Conservation (phyloP, 2,888 invertebrate genomes). For the Sarcophaga rosellei region DNA sequence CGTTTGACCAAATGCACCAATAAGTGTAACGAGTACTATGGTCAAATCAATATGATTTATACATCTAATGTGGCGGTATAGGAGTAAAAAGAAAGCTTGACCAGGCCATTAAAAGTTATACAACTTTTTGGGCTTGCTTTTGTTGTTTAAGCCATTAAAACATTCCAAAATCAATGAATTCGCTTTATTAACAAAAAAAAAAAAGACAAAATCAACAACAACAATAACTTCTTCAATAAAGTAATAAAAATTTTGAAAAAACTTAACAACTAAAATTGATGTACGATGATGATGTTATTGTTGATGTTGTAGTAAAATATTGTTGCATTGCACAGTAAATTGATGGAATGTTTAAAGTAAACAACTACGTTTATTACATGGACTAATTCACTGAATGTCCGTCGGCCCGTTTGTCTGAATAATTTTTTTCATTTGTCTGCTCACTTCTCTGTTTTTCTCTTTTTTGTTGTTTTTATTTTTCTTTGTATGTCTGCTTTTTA, state of each 20-base stretch:
- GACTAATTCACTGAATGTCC: slow-evolving; percentile 17
- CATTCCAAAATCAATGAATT: slow-evolving; percentile 7
- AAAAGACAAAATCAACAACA: background rate
- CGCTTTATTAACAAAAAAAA: slow-evolving; percentile 28
- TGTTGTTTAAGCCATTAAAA: slow-evolving; percentile 14
- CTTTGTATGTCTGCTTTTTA: slow-evolving; percentile 10
- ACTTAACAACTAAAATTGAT: background rate
- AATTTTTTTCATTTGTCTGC: slow-evolving; percentile 14
- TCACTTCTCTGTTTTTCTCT: background rate
- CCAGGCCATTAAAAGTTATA: slow-evolving; percentile 57
- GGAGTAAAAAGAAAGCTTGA: slow-evolving; percentile 26
- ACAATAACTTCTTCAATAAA: slow-evolving; percentile 35
- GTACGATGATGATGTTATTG: slow-evolving; percentile 37
- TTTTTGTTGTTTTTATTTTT: slow-evolving; percentile 14
- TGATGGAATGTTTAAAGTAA: slow-evolving; percentile 47
- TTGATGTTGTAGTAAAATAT: slow-evolving; percentile 49
- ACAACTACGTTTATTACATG: slow-evolving; percentile 4
- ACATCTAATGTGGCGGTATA: background rate
- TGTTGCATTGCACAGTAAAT: slow-evolving; percentile 53
- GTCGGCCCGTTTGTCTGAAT: slow-evolving; percentile 17
- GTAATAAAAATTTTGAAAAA: background rate
- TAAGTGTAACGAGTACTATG: too few relatives aligned
- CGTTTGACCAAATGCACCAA: too few relatives aligned
- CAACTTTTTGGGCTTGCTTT: slow-evolving; percentile 48
- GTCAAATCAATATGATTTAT: too few relatives aligned